Evolutionary conservation across 1,140 invertebrate genomes (phyloP), one percentile per base, ranked within the genome.

Genomic region (Dendrolimus kikuchii): DNA sequence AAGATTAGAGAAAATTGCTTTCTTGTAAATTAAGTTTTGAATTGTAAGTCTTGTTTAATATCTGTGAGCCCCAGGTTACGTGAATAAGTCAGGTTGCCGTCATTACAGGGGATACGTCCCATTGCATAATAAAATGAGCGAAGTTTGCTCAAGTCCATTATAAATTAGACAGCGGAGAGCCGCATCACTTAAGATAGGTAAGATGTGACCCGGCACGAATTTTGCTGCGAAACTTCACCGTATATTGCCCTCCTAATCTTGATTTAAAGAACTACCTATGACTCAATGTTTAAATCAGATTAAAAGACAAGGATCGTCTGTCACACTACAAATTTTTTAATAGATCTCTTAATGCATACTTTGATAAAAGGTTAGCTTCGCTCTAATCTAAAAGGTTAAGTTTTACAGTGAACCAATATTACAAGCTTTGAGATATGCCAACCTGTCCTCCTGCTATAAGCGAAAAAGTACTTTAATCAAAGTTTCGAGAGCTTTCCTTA

Each of bases 101-200:
- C 83, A 81, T 83, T 86, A 86, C 76, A 77, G 74, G 75, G 77
- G 77, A 79, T 80, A 77, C 77, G 66, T 78, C 74, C 74, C 82
- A 86, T 82, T 81, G 81, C 81, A 84, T 86, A 84, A 86, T 86
- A 86, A 86, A 86, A 86, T 86, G 82, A 74, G 58, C 75, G 61
- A 86, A 86, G 77, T 84, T 86, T 81, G 73, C 80, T 73, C 79
- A 86, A 86, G 82, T 84, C 82, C 82, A 86, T 84, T 86, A 86
- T 84, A 84, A 86, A 86, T 86, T 86, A 86, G 82, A 86, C 81
- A 80, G 78, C 76, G 80, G 76, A 82, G 77, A 74, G 71, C 74
- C 81, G 81, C 81, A 81, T 83, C 82, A 82, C 74, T 84, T 86
- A 81, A 86, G 82, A 84, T 86, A 84, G 80, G 82, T 84, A 84